Conservation (phyloP, 2,888 invertebrate species). For the Plagodis dolabraria region DNA sequence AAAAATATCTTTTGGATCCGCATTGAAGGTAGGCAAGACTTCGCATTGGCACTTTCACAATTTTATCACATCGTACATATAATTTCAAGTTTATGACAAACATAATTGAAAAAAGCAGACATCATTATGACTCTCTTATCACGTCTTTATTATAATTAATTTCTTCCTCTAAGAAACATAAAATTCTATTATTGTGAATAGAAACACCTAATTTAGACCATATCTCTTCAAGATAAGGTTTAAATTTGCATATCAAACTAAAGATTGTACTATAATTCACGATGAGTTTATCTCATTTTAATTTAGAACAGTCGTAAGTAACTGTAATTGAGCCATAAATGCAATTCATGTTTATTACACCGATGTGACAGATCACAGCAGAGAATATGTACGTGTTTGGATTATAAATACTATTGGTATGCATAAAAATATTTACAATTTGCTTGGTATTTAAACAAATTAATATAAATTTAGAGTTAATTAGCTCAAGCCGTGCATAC, state of each 20-base stretch:
- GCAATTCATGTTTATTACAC: slow-evolving; percentile 26
- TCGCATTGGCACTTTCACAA: too few species aligned
- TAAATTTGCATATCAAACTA: not conserved
- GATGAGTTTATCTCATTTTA: slow-evolving; percentile 22
- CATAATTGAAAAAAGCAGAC: slow-evolving; percentile 5
- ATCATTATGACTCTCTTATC: slow-evolving; percentile 5
- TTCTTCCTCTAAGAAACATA: slow-evolving; percentile 11
- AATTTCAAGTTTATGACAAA: slow-evolving; percentile 5
- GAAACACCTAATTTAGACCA: not conserved
- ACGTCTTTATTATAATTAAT: slow-evolving; percentile 16
- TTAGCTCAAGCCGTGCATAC: too few species aligned
- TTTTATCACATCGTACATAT: not conserved
- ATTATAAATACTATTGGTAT: too few species aligned
- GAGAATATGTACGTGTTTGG: not conserved
- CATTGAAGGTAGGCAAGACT: too few species aligned
- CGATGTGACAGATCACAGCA: slow-evolving; percentile 25
- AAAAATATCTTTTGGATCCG: too few species aligned
- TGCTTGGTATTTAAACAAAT: too few species aligned
- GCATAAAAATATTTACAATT: too few species aligned
- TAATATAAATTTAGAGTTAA: too few species aligned
- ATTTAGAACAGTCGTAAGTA: slow-evolving; percentile 27
- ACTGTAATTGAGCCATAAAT: slow-evolving; percentile 33
- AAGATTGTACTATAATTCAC: slow-evolving; percentile 3
- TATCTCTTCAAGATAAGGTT: not conserved
- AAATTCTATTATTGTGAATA: slow-evolving; percentile 6